Percentiles rank a stretch among this genome's conserved stretches.
phyloP scores from a whole-genome alignment of 2,113 vertebrate species.

The Myanophis thanlyinensis region DNA sequence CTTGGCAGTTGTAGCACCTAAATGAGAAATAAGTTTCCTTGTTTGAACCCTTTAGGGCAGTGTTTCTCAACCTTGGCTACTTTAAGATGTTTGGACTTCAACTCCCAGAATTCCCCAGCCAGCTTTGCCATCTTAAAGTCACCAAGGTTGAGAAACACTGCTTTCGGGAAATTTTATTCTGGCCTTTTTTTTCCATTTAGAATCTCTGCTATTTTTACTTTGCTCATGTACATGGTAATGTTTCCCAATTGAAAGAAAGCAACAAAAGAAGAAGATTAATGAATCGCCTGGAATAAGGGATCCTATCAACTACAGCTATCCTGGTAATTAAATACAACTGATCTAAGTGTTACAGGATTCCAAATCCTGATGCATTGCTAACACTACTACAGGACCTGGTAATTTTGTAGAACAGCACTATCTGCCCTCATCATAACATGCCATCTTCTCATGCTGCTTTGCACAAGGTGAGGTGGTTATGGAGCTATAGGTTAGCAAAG shows the following conservation, averaged over 20 bases:
- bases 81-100: too few relatives aligned
- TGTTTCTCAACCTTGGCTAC: too few relatives aligned
- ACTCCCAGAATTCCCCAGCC: too few relatives aligned
- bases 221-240: not conserved
- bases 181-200: not conserved
- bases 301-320: not conserved
- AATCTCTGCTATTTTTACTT: not conserved
- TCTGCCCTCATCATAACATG: too few relatives aligned
- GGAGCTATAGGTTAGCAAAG: not conserved
- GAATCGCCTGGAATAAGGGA: not conserved
- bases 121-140: too few relatives aligned
- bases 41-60: not conserved
- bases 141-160: too few relatives aligned
- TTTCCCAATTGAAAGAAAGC: not conserved
- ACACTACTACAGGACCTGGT: not conserved
- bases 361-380: not conserved
- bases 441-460: not conserved
- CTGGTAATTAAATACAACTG: not conserved
- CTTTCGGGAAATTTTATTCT: not conserved
- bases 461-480: not conserved
- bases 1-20: not conserved
- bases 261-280: not conserved
- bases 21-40: not conserved
- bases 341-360: not conserved
- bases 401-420: not conserved